Conservation (phyloP, 2,113 vertebrate genomes). For the Heterocephalus glaber region DNA sequence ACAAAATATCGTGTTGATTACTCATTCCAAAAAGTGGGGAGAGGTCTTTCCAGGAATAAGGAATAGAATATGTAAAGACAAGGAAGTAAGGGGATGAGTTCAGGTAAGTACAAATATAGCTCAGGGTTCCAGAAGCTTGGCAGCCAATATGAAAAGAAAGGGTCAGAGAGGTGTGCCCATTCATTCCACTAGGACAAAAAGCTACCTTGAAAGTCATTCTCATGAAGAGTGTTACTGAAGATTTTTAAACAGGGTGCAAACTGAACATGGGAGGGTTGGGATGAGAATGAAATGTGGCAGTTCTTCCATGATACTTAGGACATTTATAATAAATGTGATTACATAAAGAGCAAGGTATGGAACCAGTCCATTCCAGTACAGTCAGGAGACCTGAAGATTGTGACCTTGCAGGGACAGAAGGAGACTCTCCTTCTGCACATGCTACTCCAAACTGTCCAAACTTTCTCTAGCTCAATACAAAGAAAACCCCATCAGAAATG, state of each 20-base stretch:
- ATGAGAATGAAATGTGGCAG: not conserved
- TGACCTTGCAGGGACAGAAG: not conserved
- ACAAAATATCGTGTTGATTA: not conserved
- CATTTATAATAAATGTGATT: not conserved
- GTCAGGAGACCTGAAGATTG: not conserved
- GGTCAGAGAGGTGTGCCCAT: not conserved
- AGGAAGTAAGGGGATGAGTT: not conserved
- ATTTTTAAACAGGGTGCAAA: not conserved
- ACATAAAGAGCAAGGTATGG: not conserved
- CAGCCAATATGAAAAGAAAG: not conserved
- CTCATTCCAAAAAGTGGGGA: not conserved
- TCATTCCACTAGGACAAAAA: not conserved
- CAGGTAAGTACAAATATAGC: not conserved
- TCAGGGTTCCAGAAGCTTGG: not conserved
- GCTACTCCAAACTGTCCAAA: not conserved
- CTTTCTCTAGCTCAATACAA: not conserved
- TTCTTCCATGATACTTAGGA: not conserved
- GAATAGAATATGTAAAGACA: not conserved
- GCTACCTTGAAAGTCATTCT: not conserved
- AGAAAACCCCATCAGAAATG: not conserved
- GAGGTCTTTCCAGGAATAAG: not conserved
- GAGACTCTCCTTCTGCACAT: not conserved
- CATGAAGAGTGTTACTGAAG: not conserved
- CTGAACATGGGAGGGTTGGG: accelerated
- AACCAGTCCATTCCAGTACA: not conserved